Conservation (phyloP, 2,888 invertebrate species). For the Drosophila mettleri region DNA sequence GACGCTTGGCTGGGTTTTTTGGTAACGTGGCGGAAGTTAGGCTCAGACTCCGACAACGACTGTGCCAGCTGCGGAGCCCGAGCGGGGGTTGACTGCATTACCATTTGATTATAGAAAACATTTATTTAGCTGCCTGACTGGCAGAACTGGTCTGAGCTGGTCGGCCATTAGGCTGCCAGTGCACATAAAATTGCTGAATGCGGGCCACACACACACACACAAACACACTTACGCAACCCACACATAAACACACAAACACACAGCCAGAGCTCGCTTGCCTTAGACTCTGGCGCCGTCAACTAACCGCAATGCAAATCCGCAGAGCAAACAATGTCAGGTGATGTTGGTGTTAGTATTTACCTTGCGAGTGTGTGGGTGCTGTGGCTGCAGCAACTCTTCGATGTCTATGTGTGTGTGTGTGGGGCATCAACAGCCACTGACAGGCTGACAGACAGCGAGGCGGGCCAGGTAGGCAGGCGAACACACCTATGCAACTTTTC, state of each 20-base stretch:
- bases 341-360: constrained; percentile 42
- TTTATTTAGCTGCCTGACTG: constrained; percentile 67
- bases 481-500: constrained; percentile 69
- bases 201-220: constrained; percentile 18
- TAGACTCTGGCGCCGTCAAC: constrained; percentile 69
- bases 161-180: constrained; percentile 35
- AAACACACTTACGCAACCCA: no score
- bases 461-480: constrained; percentile 22
- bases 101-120: constrained; percentile 80
- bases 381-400: constrained; percentile 1
- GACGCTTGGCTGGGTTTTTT: constrained; percentile 58
- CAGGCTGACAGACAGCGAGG: constrained; percentile 68
- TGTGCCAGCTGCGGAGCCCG: neutral
- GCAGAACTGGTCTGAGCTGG: constrained; percentile 6
- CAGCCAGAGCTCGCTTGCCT: constrained; percentile 33
- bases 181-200: constrained; percentile 54
- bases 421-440: constrained; percentile 61
- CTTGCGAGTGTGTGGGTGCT: constrained; percentile 6
- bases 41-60: constrained; percentile 18
- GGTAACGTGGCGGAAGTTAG: constrained; percentile 39
- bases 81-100: constrained; percentile 65
- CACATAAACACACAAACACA: constrained; percentile 24
- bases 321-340: constrained; percentile 80
- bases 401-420: constrained; percentile 3
- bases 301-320: constrained; percentile 79